A percentile compares a stretch with the other conserved stretches of the same genome.
These are phyloP conservation scores for Drosophila mojavensis DNA, from an alignment of 1,140 invertebrate species.

Conservation along the genomic window DNA sequence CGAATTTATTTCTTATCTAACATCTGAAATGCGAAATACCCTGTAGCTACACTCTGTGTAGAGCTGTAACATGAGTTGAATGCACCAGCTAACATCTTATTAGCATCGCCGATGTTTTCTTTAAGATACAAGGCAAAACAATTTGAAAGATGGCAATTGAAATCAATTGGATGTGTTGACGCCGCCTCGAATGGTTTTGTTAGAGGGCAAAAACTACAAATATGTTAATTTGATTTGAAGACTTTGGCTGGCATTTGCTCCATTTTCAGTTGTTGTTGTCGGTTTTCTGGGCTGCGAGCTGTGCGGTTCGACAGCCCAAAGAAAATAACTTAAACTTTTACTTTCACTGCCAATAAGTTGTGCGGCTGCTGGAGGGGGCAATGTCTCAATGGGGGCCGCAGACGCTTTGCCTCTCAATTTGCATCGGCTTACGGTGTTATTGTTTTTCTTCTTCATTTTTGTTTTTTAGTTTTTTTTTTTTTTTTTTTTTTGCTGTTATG, in stretches of 20 bases:
- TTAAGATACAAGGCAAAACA: conserved; percentile 5
- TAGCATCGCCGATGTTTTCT: not conserved
- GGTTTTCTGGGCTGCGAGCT: conserved; percentile 2
- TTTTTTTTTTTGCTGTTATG: conserved; percentile 45
- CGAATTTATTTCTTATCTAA: too few species aligned
- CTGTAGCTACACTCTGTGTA: too few species aligned
- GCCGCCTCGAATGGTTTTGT: conserved; percentile 23
- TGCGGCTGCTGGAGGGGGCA: conserved; percentile 27
- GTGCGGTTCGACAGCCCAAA: conserved; percentile 67
- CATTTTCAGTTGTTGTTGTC: not conserved
- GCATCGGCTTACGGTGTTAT: conserved; percentile 51
- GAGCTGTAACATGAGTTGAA: not conserved
- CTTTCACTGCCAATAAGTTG: conserved; percentile 81
- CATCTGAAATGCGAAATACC: too few species aligned
- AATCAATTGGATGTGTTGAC: conserved; percentile 35
- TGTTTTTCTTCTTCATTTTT: conserved; percentile 56
- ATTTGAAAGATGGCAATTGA: conserved; percentile 33
- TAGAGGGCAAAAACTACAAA: conserved; percentile 19
- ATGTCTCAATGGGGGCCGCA: conserved; percentile 31
- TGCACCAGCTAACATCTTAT: not conserved
- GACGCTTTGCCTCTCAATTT: conserved; percentile 64
- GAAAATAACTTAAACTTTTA: conserved; percentile 77
- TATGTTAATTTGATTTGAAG: conserved; percentile 43
- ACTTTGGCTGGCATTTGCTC: conserved; percentile 12
- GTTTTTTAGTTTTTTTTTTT: conserved; percentile 52